Evolutionary conservation across 1,140 invertebrate species (phyloP), one percentile per base, ranked within the genome.

Genomic region (Hylaeus volcanicus): DNA sequence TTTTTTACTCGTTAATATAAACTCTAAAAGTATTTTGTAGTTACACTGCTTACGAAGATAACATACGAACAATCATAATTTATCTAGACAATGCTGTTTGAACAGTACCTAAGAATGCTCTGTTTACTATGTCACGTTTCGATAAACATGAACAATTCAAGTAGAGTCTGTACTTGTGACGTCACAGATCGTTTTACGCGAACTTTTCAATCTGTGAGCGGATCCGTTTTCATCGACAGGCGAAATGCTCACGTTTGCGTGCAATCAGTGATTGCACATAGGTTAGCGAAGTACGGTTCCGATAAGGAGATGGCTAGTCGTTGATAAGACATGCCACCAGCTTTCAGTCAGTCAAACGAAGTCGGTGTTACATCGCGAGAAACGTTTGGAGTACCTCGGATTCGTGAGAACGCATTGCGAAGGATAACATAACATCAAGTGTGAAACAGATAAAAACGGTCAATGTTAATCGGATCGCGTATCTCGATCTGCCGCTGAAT

Each of bases 271-370:
- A 79, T 86, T 89, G 87, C 74, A 53, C 60, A 74, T 0, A 78
- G 66, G 51, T 78, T 85, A 69, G 64, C 68, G 11, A 74, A 79
- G 78, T 86, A 64, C 65, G 60, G 68, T 88, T 6, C 68, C 69
- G 88, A 89, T 89, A 89, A 89, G 82, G 51, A 88, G 79, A 82
- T 85, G 70, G 45, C 60, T 80, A 74, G 68, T 15, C n/a, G 39
- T 56, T 80, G 88, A 89, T 89, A 89, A 89, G 82, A 87, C 69
- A 77, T 70, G 69, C 56, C 68, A 51, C 39, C 70, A 51, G 58
- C 70, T 45, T 65, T 74, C 79, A 78, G 79, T 77, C 68, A 73
- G 79, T 85, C 61, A 82, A 79, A 75, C 80, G 56, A 73, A 58
- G 71, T 55, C 77, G 14, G 5, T 48, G 51, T 14, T n/a, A 53